These are phyloP conservation scores for Dryomyza anilis DNA, from an alignment of 2,888 invertebrate genomes.

Conservation along the genomic window DNA sequence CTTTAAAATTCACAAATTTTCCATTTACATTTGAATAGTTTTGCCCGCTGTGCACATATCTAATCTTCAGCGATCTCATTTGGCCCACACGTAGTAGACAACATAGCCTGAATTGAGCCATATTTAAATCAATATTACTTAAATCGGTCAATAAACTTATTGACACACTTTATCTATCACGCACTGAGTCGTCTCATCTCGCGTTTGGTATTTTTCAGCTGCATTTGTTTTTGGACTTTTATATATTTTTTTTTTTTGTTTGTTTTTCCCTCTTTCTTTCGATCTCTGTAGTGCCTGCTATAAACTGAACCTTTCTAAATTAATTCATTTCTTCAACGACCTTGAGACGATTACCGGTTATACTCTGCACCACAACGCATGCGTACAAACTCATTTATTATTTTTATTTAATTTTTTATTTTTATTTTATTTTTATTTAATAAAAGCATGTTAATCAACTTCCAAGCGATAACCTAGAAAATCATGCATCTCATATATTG, in stretches of 20 bases:
- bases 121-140: slow-evolving; percentile 29
- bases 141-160: slow-evolving; percentile 50
- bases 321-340: slow-evolving; percentile 42
- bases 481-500: too few species aligned
- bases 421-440: too few species aligned
- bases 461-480: too few species aligned
- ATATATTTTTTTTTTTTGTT: not conserved
- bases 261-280: not conserved
- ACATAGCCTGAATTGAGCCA: not conserved
- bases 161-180: slow-evolving; percentile 29
- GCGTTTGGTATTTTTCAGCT: not conserved
- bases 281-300: not conserved
- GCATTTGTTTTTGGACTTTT: not conserved
- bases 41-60: not conserved
- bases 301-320: slow-evolving; percentile 30
- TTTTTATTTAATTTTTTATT: too few species aligned
- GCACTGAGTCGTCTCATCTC: not conserved
- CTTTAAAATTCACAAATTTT: too few species aligned
- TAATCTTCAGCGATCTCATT: not conserved
- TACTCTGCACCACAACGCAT: too few species aligned
- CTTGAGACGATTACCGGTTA: slow-evolving; percentile 51
- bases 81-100: not conserved
- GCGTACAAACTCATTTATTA: too few species aligned
- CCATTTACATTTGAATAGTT: too few species aligned
- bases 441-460: too few species aligned